A percentile compares a stretch with the other conserved stretches of the same genome.
Conservation (phyloP, 2,888 invertebrate species). For the Busseola fusca region DNA sequence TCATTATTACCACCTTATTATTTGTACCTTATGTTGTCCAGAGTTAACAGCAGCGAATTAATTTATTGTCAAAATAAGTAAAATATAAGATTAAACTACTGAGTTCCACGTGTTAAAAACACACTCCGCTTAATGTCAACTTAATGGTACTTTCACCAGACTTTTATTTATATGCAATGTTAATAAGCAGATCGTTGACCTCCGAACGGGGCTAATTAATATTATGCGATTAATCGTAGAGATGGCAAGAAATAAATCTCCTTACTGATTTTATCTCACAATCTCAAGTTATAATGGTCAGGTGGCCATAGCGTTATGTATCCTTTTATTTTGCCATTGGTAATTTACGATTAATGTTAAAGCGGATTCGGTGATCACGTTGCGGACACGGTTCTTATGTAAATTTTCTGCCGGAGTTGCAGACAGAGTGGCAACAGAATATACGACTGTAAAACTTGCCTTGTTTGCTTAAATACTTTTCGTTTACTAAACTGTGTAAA, state of each 20-base stretch:
- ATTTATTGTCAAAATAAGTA: slow-evolving; percentile 15
- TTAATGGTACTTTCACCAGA: slow-evolving; percentile 46
- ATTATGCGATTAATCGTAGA: slow-evolving; percentile 76
- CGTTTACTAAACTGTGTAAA: slow-evolving; percentile 15
- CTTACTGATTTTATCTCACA: slow-evolving; percentile 72
- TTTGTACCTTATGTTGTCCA: background rate
- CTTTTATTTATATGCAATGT: slow-evolving; percentile 54
- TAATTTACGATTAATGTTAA: slow-evolving; percentile 79
- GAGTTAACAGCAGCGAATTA: background rate
- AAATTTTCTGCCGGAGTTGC: slow-evolving; percentile 74
- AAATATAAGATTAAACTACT: slow-evolving; percentile 15
- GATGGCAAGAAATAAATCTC: slow-evolving; percentile 79
- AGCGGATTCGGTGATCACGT: slow-evolving; percentile 78
- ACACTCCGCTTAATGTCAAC: slow-evolving; percentile 40
- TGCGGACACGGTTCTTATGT: slow-evolving; percentile 76
- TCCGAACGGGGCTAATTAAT: slow-evolving; percentile 77
- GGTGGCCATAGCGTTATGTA: slow-evolving; percentile 73
- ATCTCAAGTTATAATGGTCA: slow-evolving; percentile 73
- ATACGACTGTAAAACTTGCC: slow-evolving; percentile 59
- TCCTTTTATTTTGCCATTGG: slow-evolving; percentile 77
- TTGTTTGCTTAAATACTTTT: slow-evolving; percentile 54
- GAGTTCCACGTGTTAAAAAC: slow-evolving; percentile 30
- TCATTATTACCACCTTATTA: background rate
- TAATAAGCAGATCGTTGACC: slow-evolving; percentile 81
- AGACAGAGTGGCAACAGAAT: slow-evolving; percentile 85